These are phyloP conservation scores for Torymus texanus DNA, from an alignment of 2,888 invertebrate genomes.

Conservation along the genomic window DNA sequence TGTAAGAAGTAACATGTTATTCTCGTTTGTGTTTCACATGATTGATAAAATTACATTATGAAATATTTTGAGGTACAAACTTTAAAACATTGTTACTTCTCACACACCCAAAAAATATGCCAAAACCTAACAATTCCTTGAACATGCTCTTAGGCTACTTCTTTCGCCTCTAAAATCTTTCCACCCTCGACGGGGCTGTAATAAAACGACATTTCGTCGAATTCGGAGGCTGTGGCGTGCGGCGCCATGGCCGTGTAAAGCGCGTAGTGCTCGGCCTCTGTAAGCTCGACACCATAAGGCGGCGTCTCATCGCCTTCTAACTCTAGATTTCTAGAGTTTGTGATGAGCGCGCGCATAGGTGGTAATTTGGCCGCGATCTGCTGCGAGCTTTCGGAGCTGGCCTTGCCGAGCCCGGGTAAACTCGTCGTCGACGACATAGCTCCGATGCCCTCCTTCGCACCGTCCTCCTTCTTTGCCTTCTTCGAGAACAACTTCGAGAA, in stretches of 20 bases:
- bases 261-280: constrained; percentile 92
- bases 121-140: not conserved
- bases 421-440: constrained; percentile 60
- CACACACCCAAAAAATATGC: not conserved
- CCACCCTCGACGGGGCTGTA: constrained; percentile 90
- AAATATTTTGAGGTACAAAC: not conserved
- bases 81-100: constrained; percentile 1
- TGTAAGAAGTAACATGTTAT: constrained; percentile 16
- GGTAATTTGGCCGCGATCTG: not conserved
- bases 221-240: constrained; percentile 90
- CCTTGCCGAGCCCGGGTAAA: constrained; percentile 63
- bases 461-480: constrained; percentile 76
- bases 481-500: constrained; percentile 81
- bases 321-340: constrained; percentile 29
- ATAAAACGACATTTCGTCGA: constrained; percentile 91
- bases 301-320: constrained; percentile 67
- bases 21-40: not conserved
- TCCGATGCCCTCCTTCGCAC: constrained; percentile 50
- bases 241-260: constrained; percentile 91
- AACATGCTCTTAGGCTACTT: constrained; percentile 18
- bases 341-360: constrained; percentile 20
- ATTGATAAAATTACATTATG: too few relatives aligned
- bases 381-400: not conserved
- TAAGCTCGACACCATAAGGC: constrained; percentile 80
- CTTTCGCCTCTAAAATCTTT: constrained; percentile 77